Percentiles rank a stretch among this genome's conserved stretches.
phyloP scores from a whole-genome alignment of 2,888 invertebrate genomes.

The Pseudococcus viburni region DNA sequence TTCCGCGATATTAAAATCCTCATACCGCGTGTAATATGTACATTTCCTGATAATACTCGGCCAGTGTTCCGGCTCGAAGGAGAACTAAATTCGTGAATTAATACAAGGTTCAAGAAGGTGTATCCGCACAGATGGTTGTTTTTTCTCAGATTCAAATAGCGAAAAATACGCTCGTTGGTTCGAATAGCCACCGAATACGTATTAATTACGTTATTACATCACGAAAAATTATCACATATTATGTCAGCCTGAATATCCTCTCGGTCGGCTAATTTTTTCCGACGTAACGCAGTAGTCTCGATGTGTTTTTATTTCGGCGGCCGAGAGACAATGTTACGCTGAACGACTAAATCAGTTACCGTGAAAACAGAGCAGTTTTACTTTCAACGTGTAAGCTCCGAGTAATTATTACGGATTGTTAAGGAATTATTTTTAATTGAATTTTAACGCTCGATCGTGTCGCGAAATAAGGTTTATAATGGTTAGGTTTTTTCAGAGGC shows the following conservation, averaged over 20 bases:
- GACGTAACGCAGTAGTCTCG: background rate
- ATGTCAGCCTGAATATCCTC: background rate
- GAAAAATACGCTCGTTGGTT: background rate
- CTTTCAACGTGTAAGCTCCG: background rate
- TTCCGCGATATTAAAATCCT: background rate
- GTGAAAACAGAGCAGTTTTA: constrained; percentile 45
- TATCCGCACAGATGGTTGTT: background rate
- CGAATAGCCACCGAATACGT: background rate
- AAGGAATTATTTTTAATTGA: background rate
- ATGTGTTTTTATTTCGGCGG: background rate
- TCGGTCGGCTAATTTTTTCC: constrained; percentile 16
- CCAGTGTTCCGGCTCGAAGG: background rate
- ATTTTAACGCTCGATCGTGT: constrained; percentile 35
- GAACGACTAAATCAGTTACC: constrained; percentile 26
- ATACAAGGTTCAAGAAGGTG: background rate
- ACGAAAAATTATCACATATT: constrained; percentile 13
- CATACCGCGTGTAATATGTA: constrained; percentile 2
- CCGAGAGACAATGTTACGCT: constrained; percentile 27
- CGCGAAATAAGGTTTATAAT: background rate
- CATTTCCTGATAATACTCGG: background rate
- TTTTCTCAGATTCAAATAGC: background rate
- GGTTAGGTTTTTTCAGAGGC: too few relatives aligned
- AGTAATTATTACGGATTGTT: background rate
- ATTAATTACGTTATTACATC: constrained; percentile 31
- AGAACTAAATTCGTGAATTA: background rate